phyloP scores from a whole-genome alignment of 2,888 invertebrate species.

The Horisme vitalbata region DNA sequence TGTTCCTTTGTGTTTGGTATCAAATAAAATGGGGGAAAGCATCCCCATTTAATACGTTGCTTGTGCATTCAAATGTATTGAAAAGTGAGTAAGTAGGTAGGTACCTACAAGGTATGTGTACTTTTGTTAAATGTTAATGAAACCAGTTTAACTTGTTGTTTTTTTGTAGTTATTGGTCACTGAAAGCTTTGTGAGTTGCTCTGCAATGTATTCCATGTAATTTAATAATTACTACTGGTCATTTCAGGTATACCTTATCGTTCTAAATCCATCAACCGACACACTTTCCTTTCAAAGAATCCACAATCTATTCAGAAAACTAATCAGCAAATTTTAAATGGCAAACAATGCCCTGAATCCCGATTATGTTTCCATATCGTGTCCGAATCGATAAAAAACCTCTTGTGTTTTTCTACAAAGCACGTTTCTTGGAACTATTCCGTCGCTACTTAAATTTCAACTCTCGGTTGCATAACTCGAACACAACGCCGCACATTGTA shows the following conservation, averaged over 20 bases:
- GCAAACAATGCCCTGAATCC: conserved; percentile 61
- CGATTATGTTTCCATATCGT: conserved; percentile 68
- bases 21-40: no score
- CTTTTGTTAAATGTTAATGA: no score
- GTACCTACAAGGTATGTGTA: no score
- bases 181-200: no score
- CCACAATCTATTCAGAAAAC: conserved; percentile 19
- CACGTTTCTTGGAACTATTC: conserved; percentile 76
- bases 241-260: no score
- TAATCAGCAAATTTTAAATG: conserved; percentile 44
- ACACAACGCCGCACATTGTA: conserved; percentile 57
- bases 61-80: conserved; percentile 58
- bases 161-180: no score
- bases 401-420: conserved; percentile 71
- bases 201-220: no score
- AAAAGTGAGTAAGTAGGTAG: no score
- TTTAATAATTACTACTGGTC: no score
- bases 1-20: conserved; percentile 24
- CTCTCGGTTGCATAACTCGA: conserved; percentile 69
- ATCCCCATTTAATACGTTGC: conserved; percentile 54
- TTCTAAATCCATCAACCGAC: no score
- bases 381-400: conserved; percentile 70
- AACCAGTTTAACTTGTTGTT: no score
- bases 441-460: conserved; percentile 61
- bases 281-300: conserved; percentile 19